Conservation (phyloP, 2,113 vertebrate species). For the Aptenodytes forsteri region DNA sequence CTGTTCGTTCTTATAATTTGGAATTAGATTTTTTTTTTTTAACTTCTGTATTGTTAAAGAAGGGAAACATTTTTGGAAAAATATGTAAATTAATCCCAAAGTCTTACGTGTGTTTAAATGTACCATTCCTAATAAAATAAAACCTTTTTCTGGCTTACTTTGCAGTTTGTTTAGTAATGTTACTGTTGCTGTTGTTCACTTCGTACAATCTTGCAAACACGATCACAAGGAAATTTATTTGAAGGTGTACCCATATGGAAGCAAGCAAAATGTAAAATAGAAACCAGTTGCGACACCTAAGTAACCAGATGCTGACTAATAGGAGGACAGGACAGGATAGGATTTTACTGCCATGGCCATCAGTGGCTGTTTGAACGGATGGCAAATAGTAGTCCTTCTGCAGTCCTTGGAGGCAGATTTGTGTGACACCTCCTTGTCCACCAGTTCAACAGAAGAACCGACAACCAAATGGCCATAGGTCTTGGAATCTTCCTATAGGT, state of each 20-base stretch:
- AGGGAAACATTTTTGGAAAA: constrained; percentile 54
- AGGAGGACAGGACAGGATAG: not conserved
- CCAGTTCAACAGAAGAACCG: not conserved
- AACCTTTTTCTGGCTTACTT: constrained; percentile 64
- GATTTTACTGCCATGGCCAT: not conserved
- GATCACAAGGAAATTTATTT: not conserved
- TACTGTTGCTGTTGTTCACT: not conserved
- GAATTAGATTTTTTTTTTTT: constrained; percentile 50
- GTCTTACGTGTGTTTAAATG: constrained; percentile 68
- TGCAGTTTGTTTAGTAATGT: not conserved
- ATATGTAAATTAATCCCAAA: constrained; percentile 65
- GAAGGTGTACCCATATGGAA: not conserved
- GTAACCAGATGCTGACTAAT: not conserved
- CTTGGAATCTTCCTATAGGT: not conserved
- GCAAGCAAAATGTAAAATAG: not conserved
- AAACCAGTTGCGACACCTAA: not conserved
- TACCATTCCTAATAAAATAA: constrained; percentile 71
- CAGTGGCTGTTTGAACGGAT: not conserved
- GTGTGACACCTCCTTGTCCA: not conserved
- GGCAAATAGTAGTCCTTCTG: not conserved
- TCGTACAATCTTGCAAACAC: not conserved
- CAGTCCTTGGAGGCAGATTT: not conserved
- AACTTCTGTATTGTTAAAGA: constrained; percentile 56
- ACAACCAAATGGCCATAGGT: not conserved
- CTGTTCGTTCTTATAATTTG: constrained; percentile 52